Evolutionary conservation across 2,797 vertebrate genomes (phyloP), one percentile per base, ranked within the genome.

Genomic region (Podarcis siculus): DNA sequence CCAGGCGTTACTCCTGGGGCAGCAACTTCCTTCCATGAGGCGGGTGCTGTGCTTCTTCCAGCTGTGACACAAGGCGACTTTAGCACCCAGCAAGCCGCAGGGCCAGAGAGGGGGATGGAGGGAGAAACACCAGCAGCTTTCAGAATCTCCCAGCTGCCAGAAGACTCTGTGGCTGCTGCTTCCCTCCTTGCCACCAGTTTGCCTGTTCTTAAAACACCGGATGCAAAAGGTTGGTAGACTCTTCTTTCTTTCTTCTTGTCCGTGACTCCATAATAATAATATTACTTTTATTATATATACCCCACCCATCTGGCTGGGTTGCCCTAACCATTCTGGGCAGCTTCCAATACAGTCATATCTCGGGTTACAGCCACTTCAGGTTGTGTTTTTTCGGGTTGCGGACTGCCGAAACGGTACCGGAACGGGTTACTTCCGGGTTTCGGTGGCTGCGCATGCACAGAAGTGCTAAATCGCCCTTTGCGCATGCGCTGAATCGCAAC

Each of bases 1-100:
- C 72, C 69, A 97, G 97, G 92, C 77, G 90, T 83, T 42, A 77
- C 93, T 77, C 88, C 87, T 90, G 95, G 95, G 86, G 90, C 90
- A 90, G 89, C 91, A 69, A 79, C 92, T 12, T 64, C 69, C 87
- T 73, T 37, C 87, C 91, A 87, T 90, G 94, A 95, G 71, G 55
- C 67, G 27, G 92, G 85, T 85, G 79, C 90, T 76, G 71, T 92
- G 67, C 67, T 93, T 1, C 67, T 93, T 1, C 69, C 94, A 1
- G 6, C 71, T 42, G 87, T 89, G 89, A 92, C 89, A 0, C 75
- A 25, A 78, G 88, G 76, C 8, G 88, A 92, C 42, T 72, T 10
- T 82, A 67, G 93, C 87, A 72, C 79, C 2, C 90, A 94, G 0
- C 90, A 91, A 19, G 27, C 73, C 12, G 88, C 71, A 45, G 77